phyloP scores from a whole-genome alignment of 2,797 vertebrate genomes.

The Thaleichthys pacificus region DNA sequence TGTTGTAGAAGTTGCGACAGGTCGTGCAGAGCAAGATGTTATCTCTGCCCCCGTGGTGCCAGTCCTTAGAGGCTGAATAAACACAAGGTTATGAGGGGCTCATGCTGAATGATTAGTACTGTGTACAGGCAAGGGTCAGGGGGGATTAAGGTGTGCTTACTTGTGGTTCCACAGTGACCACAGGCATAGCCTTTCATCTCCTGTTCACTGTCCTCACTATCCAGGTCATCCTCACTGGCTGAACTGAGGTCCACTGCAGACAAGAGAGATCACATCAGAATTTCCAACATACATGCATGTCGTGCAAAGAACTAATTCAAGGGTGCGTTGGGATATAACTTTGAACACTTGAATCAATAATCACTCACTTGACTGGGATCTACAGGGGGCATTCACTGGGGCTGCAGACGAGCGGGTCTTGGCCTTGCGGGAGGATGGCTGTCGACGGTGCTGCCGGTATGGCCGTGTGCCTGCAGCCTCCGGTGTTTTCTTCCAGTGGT shows the following conservation, averaged over 20 bases:
- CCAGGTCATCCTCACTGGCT: slow-evolving; percentile 95
- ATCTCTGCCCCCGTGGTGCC: slow-evolving; percentile 91
- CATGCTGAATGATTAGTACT: neutral
- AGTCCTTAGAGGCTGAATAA: slow-evolving; percentile 89
- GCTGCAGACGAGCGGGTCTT: slow-evolving; percentile 92
- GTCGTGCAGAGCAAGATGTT: slow-evolving; percentile 88
- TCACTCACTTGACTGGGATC: slow-evolving; percentile 90
- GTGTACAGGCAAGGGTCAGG: neutral
- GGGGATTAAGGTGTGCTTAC: slow-evolving; percentile 68
- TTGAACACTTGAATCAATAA: neutral
- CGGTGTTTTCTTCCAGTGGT: slow-evolving; percentile 99
- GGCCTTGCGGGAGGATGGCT: slow-evolving; percentile 93
- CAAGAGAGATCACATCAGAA: slow-evolving; percentile 14
- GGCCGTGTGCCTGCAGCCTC: slow-evolving; percentile 94
- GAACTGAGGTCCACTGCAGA: slow-evolving; percentile 92
- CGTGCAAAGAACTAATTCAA: neutral
- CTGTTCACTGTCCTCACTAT: slow-evolving; percentile 97
- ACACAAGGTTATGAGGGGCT: neutral
- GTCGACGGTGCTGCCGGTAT: slow-evolving; percentile 92
- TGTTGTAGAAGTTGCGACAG: slow-evolving; percentile 93
- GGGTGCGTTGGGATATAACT: neutral
- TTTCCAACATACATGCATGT: neutral
- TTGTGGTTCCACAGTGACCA: slow-evolving; percentile 93
- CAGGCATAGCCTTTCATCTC: slow-evolving; percentile 91
- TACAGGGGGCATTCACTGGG: slow-evolving; percentile 84